Evolutionary conservation across 1,140 invertebrate species (phyloP), one percentile per base, ranked within the genome.

Genomic region (Homalodisca vitripennis): DNA sequence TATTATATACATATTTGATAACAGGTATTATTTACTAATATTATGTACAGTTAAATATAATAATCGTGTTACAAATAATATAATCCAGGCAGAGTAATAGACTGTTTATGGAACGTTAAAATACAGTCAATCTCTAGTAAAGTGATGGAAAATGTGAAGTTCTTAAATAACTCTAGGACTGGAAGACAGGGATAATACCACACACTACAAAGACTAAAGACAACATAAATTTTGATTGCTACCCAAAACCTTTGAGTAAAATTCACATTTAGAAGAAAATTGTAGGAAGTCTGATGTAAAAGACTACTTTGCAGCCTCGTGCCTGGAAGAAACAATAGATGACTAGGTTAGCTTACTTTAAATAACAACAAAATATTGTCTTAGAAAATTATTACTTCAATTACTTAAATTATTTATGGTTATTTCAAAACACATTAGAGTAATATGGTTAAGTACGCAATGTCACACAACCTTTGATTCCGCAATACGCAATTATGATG

Each of bases 301-400:
- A 41, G 6, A 17, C 6, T 10, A 41, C 6, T 10, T 41, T 10
- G 17, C 34, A 41, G 17, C 6, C 17, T 41, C 17, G 6, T 6
- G 34, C 34, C 34, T 41, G 34, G 34, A 41, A 41, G 17, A 6
- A 41, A 41, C 17, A 60, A 27, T 60, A 10, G 10, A 13, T 60
- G 55, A 60, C 55, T 60, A 60, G 55, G 55, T 60, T 60, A 60
- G 29, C 55, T 27, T 60, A 60, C 12, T 60, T 27, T 60, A 60
- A 22, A 60, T 22, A 60, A 60, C 55, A 60, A 60, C 27, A 60
- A 53, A 60, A 27, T 26, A 41, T 41, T 41, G 6, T 41, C 17
- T 17, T 17, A 10, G 17, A 10, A 6, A 41, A 17, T 41, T 41
- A 41, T 41, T 10, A 41, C 34, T 41, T 41, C 34, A 41, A 41